These are phyloP conservation scores for Falco rusticolus DNA, from an alignment of 2,797 vertebrate genomes.

Conservation along the genomic window DNA sequence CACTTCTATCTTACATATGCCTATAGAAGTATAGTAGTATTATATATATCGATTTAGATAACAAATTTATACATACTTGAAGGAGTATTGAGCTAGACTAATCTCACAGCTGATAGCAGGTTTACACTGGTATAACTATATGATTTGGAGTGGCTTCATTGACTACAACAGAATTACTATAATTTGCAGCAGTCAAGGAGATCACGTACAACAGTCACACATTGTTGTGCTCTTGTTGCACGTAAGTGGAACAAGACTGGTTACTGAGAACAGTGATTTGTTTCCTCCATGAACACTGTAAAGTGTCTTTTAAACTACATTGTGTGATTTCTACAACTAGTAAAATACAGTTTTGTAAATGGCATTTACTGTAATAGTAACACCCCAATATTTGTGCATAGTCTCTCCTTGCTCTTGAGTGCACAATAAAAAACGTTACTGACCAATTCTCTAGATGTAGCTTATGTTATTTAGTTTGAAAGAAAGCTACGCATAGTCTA, in stretches of 20 bases:
- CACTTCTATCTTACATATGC: neutral
- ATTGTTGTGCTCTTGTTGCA: neutral
- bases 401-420: neutral
- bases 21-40: neutral
- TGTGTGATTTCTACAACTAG: neutral
- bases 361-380: neutral
- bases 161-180: neutral
- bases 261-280: neutral
- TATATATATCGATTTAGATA: neutral
- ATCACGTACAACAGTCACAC: neutral
- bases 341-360: neutral
- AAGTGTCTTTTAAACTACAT: neutral
- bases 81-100: neutral
- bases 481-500: neutral
- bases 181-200: neutral
- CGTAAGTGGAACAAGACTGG: neutral
- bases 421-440: neutral
- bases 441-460: neutral
- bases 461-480: neutral
- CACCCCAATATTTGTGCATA: neutral
- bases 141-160: neutral
- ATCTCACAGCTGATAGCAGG: neutral
- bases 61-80: neutral
- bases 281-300: neutral
- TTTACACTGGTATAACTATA: neutral